Base-by-base conservation (phyloP, 2,113 vertebrate species). In the Oncorhynchus keta region DNA sequence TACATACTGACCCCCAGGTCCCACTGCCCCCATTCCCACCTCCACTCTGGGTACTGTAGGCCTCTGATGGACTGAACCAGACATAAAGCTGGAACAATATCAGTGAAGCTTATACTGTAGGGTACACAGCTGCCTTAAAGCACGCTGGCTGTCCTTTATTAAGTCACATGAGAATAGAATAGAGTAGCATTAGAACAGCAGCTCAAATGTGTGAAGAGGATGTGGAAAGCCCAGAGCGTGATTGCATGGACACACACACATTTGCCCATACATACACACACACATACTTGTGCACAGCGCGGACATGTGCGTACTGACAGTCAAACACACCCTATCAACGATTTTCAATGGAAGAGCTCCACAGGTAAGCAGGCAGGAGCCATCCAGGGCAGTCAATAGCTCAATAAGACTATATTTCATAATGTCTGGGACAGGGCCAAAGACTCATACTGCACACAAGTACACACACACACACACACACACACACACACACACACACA, bases 321-420 rank as follows among this genome's bases (percentile, higher is more conserved):
- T 16, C 13, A 57, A 91, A 84, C 74, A 85, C 88, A 89, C 88
- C 90, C 91, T 93, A 92, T 89, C 90, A 89, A 92, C 89, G 91
- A 45, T 11, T 92, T 95, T 86, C 90, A 93, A 94, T 79, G 81
- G 91, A 88, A 74, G 82, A 86, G 83, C 87, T 90, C 90, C 93
- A 88, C 95, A 90, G 93, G 94, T 91, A 84, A 81, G 82, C 88
- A 93, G 91, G 94, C 90, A 83, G 92, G 83, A 88, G 39, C 94
- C 94, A 67, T 30, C 28, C 14, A 28, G 65, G 26, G 20, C 28
- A 30, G 14, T 67, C 65, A 5, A 26, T 14, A 55, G 51, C 51
- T 55, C 51, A 51, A 51, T 51, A 51, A 51, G 49, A 14, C 49
- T 16, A 3, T 51, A 11, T 16, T 51, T 14, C 49, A 51, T 1